Evolutionary conservation across 2,113 vertebrate species (phyloP), one percentile per base, ranked within the genome.

Genomic region (Pholis gunnellus): DNA sequence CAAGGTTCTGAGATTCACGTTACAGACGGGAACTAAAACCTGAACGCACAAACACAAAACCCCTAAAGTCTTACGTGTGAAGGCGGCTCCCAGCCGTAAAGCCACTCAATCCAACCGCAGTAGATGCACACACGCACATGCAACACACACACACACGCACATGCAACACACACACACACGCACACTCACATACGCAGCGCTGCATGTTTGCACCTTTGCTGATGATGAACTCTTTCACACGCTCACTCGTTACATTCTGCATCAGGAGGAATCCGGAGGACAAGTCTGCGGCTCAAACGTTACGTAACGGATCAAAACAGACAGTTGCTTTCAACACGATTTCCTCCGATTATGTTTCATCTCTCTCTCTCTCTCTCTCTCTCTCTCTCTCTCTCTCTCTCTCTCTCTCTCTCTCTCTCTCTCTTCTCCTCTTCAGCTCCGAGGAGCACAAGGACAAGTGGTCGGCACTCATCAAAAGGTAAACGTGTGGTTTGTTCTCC

Each of bases 371-470:
- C 34, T 80, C 52, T 4, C 52, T 48, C 10, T 80, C 52, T 4
- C 52, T 48, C 10, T 80, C 52, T 4, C 52, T 48, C 10, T 80
- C 52, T 4, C 52, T 48, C 10, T 80, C 52, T 4, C 52, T 48
- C 10, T 80, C 52, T 4, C 52, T 48, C 10, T 80, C 52, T 4
- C 52, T 46, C 9, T 78, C 52, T 4, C 52, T 46, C 9, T 90
- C 9, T 72, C n/a, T 60, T 2, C 46, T 88, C 31, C 57, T 70
- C 69, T 76, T 22, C 68, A 99, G 98, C 92, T 97, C 96, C 74
- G 90, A 95, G 63, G 97, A 98, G 71, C 95, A 96, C 80, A 99
- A 96, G 85, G 97, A 99, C 67, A 97, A 94, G 14, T 99, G 98
- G 98, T 85, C 97, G n/a, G 92, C 91, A 18, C 96, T 97, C 79